Conservation (phyloP, 2,888 invertebrate genomes). For the Nasonia oneida region DNA sequence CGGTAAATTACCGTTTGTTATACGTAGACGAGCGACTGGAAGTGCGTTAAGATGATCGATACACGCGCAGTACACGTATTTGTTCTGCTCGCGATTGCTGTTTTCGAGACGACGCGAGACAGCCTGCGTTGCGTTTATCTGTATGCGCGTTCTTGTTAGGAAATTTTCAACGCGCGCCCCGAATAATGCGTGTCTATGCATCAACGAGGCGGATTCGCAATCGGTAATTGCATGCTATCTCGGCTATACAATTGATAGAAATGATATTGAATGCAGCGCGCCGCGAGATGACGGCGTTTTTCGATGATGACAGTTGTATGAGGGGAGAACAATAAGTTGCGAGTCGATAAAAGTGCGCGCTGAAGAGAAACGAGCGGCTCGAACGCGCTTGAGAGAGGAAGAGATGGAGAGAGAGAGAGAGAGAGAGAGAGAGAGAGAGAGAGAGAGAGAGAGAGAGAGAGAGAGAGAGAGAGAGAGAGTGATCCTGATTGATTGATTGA, state of each 20-base stretch:
- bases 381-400: neutral
- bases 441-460: too few species aligned
- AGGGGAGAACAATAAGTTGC: slow-evolving; percentile 44
- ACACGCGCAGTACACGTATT: slow-evolving; percentile 9
- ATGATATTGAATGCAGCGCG: slow-evolving; percentile 51
- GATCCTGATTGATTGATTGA: slow-evolving; percentile 61
- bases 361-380: slow-evolving; percentile 28
- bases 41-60: slow-evolving; percentile 13
- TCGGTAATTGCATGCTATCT: slow-evolving; percentile 58
- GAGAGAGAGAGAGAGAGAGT: too few species aligned
- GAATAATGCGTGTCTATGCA: neutral
- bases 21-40: neutral
- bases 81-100: slow-evolving; percentile 40
- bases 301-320: slow-evolving; percentile 57
- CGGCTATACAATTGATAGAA: slow-evolving; percentile 58
- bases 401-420: neutral
- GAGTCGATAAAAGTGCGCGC: slow-evolving; percentile 26
- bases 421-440: too few species aligned
- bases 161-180: slow-evolving; percentile 20
- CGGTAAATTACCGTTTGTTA: slow-evolving; percentile 52
- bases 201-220: slow-evolving; percentile 36
- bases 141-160: slow-evolving; percentile 26
- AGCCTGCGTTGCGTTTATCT: neutral
- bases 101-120: slow-evolving; percentile 29
- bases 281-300: slow-evolving; percentile 54